These are phyloP conservation scores for Aphelenchoides fujianensis DNA, from an alignment of 1,140 invertebrate species.

Conservation along the genomic window DNA sequence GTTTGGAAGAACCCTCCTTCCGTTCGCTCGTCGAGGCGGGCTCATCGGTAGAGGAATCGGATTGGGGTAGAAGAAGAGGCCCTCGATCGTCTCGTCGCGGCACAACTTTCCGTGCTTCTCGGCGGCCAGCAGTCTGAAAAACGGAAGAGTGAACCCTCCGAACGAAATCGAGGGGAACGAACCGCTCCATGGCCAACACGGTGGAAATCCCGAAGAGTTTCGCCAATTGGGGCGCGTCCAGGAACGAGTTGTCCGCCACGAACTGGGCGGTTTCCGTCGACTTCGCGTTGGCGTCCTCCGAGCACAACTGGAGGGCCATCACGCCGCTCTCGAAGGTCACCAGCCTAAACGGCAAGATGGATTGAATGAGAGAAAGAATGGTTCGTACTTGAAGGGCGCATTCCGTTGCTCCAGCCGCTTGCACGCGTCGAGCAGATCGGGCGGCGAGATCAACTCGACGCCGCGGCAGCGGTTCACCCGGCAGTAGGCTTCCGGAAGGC, in stretches of 20 bases:
- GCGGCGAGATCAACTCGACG: constrained; percentile 67
- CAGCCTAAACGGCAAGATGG: constrained; percentile 35
- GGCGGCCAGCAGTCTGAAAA: constrained; percentile 44
- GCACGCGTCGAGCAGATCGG: constrained; percentile 66
- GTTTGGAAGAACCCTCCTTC: no score
- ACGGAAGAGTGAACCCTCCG: constrained; percentile 32
- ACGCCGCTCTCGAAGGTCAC: constrained; percentile 46
- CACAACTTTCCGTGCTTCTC: constrained; percentile 42
- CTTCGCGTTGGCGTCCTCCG: constrained; percentile 12
- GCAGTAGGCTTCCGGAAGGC: constrained; percentile 91
- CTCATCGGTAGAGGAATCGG: constrained; percentile 26
- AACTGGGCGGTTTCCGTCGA: constrained; percentile 36
- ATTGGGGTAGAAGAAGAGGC: constrained; percentile 46
- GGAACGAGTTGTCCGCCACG: constrained; percentile 22
- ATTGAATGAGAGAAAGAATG: neutral
- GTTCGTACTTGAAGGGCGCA: constrained; percentile 36
- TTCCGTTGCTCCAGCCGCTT: constrained; percentile 62
- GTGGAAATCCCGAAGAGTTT: constrained; percentile 34
- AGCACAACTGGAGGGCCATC: constrained; percentile 38
- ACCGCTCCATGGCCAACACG: constrained; percentile 46
- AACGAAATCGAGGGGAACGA: neutral
- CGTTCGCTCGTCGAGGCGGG: no score
- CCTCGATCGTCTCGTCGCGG: constrained; percentile 49
- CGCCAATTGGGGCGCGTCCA: constrained; percentile 41
- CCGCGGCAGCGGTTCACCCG: constrained; percentile 76